Percentiles rank a stretch among this genome's conserved stretches.
These are phyloP conservation scores for Nibea coibor DNA, from an alignment of 2,113 vertebrate genomes.

Conservation along the genomic window DNA sequence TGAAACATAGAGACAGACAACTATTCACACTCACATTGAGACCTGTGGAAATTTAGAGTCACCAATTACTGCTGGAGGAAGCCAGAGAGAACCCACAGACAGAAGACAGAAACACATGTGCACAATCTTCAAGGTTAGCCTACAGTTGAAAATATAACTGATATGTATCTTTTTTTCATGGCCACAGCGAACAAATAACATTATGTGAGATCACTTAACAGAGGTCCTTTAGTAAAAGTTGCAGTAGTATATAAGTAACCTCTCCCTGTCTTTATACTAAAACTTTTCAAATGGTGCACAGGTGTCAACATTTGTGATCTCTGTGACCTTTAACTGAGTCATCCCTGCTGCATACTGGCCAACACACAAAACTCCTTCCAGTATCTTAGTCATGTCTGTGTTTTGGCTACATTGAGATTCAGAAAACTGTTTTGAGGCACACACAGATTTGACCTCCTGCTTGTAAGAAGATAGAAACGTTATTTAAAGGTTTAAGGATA, in stretches of 20 bases:
- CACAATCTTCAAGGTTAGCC: too few relatives aligned
- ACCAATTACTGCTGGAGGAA: too few relatives aligned
- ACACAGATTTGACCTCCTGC: slow-evolving; percentile 10
- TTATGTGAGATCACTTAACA: not conserved
- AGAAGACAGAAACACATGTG: too few relatives aligned
- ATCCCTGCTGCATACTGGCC: slow-evolving; percentile 32
- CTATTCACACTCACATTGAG: too few relatives aligned
- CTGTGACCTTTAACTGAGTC: slow-evolving; percentile 54
- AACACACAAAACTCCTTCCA: slow-evolving; percentile 34
- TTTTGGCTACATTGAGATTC: slow-evolving; percentile 36
- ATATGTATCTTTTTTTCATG: too few relatives aligned
- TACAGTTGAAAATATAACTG: too few relatives aligned
- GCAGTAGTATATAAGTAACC: not conserved
- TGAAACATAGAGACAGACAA: too few relatives aligned
- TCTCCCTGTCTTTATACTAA: not conserved
- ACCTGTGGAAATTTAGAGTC: too few relatives aligned
- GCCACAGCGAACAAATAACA: not conserved
- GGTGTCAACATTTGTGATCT: slow-evolving; percentile 41
- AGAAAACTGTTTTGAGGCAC: slow-evolving; percentile 14
- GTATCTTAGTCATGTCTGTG: slow-evolving; percentile 47
- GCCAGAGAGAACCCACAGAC: too few relatives aligned
- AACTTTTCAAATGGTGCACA: slow-evolving; percentile 26
- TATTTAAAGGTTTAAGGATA: not conserved
- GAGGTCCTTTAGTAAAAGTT: not conserved
- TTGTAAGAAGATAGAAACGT: not conserved